These are phyloP conservation scores for Hylyphantes graminicola DNA, from an alignment of 1,140 invertebrate species.

Conservation along the genomic window DNA sequence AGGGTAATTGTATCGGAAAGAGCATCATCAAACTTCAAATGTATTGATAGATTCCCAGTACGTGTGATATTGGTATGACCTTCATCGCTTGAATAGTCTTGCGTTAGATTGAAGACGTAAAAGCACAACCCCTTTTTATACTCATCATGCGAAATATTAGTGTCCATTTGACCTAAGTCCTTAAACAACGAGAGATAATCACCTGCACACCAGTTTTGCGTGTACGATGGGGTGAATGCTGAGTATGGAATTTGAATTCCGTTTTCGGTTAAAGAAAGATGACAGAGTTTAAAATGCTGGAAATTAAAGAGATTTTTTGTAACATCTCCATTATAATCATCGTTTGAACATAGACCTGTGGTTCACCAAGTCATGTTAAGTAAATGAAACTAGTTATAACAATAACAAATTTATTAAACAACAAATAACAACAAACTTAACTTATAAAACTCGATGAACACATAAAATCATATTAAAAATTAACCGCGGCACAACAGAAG, in stretches of 20 bases:
- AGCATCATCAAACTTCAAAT: neutral
- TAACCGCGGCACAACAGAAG: too few species aligned
- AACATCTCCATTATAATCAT: neutral
- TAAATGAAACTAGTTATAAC: too few species aligned
- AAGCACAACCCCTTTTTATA: neutral
- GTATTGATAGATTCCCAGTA: neutral
- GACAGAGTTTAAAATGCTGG: neutral
- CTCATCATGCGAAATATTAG: neutral
- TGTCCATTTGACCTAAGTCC: neutral
- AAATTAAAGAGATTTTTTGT: conserved; percentile 1
- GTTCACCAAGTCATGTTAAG: too few species aligned
- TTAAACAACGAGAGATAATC: neutral
- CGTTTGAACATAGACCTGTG: neutral
- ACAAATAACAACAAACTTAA: too few species aligned
- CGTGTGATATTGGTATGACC: neutral
- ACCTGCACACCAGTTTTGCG: neutral
- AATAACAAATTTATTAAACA: too few species aligned
- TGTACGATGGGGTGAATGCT: neutral
- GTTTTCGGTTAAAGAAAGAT: neutral
- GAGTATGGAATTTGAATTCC: neutral
- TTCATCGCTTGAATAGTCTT: neutral
- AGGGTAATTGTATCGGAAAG: neutral
- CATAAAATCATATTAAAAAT: too few species aligned
- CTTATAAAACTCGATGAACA: too few species aligned
- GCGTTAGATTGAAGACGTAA: neutral